These are phyloP conservation scores for Cydia amplana DNA, from an alignment of 1,140 invertebrate genomes.

Conservation along the genomic window DNA sequence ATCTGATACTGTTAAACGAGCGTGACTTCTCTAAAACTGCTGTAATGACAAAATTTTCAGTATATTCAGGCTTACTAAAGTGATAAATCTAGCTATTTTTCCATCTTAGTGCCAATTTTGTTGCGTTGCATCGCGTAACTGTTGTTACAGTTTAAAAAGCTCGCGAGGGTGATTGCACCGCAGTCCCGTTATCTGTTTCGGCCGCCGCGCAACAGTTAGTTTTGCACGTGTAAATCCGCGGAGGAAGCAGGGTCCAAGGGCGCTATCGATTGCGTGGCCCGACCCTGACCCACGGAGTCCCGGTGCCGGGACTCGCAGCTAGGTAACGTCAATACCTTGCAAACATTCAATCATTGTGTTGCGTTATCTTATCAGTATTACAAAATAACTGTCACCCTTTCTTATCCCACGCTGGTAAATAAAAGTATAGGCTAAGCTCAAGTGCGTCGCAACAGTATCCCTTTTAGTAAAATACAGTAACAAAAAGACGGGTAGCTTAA, in stretches of 20 bases:
- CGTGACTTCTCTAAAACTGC: too few relatives aligned
- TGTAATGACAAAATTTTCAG: too few relatives aligned
- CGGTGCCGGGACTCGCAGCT: constrained; percentile 33
- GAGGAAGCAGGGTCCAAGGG: constrained; percentile 45
- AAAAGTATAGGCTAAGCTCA: too few relatives aligned
- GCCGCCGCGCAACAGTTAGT: constrained; percentile 32
- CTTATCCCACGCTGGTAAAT: too few relatives aligned
- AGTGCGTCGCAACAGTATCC: too few relatives aligned
- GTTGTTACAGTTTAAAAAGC: not conserved
- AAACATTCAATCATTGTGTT: not conserved
- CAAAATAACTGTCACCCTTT: not conserved
- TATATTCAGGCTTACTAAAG: too few relatives aligned
- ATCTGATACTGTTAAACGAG: too few relatives aligned
- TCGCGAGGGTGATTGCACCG: constrained; percentile 23
- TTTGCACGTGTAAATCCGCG: constrained; percentile 16
- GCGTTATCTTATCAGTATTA: not conserved
- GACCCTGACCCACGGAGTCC: constrained; percentile 53
- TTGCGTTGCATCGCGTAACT: constrained; percentile 4
- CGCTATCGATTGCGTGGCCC: constrained; percentile 51
- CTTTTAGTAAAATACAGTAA: too few relatives aligned
- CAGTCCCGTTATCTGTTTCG: constrained; percentile 23
- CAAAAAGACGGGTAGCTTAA: too few relatives aligned
- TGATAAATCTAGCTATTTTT: too few relatives aligned
- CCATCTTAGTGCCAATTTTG: not conserved
- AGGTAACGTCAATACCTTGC: constrained; percentile 43